Percentiles rank a stretch among this genome's conserved stretches.
phyloP scores from a whole-genome alignment of 2,113 vertebrate species.

The Cynoglossus semilaevis region DNA sequence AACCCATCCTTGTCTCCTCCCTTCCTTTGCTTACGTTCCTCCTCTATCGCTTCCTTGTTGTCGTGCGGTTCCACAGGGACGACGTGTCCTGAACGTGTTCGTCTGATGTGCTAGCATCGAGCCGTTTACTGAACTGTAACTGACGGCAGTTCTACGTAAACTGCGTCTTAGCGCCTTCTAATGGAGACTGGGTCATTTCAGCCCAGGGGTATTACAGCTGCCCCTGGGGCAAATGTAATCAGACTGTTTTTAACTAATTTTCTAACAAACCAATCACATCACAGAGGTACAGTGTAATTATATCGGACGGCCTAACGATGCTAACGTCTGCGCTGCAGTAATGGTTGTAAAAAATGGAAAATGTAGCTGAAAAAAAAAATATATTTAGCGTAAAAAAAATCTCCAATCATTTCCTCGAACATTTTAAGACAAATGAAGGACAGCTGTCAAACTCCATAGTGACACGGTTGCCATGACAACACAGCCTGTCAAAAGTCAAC shows the following conservation, averaged over 20 bases:
- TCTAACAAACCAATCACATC: too few relatives aligned
- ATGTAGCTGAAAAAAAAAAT: too few relatives aligned
- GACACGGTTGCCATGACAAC: too few relatives aligned
- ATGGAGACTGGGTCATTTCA: too few relatives aligned
- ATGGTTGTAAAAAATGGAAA: too few relatives aligned
- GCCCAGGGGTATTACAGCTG: constrained; percentile 10
- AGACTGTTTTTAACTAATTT: constrained; percentile 35
- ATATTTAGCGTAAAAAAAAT: too few relatives aligned
- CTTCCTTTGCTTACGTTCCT: constrained; percentile 32
- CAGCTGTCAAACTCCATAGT: background rate
- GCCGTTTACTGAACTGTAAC: too few relatives aligned
- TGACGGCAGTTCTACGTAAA: too few relatives aligned
- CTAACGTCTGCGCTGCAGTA: too few relatives aligned
- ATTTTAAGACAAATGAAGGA: too few relatives aligned
- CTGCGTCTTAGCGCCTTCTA: too few relatives aligned
- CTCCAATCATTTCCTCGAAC: too few relatives aligned
- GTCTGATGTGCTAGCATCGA: constrained; percentile 5
- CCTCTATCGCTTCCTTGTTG: constrained; percentile 50
- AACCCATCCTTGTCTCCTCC: constrained; percentile 46
- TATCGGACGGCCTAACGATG: background rate
- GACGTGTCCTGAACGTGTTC: constrained; percentile 27
- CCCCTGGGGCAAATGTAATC: constrained; percentile 38
- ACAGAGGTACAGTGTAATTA: constrained; percentile 38
- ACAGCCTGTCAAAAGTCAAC: constrained; percentile 18
- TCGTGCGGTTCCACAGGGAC: constrained; percentile 43